Evolutionary conservation across 2,888 invertebrate species (phyloP).

Genomic region (Temnothorax ravouxi): DNA sequence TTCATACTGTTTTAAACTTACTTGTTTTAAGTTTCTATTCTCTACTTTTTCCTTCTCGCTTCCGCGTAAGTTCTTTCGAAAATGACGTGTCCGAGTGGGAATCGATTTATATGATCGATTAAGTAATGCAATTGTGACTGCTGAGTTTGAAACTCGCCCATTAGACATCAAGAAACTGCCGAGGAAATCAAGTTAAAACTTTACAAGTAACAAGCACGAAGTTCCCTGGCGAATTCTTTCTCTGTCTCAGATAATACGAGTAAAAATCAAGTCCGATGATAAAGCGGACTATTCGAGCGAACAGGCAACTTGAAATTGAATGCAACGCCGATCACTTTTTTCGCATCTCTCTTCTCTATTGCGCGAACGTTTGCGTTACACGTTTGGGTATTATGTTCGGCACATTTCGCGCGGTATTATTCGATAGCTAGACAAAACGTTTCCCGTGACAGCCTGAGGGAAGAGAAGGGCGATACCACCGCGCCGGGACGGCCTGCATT

Average conservation of each 20-base stretch:
- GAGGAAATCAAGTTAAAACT: conserved; percentile 62
- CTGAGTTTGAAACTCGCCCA: conserved; percentile 65
- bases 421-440: conserved; percentile 61
- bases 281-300: conserved; percentile 19
- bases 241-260: conserved; percentile 6
- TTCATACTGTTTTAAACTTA: conserved; percentile 54
- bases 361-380: conserved; percentile 37
- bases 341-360: conserved; percentile 33
- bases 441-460: conserved; percentile 46
- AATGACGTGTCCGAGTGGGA: conserved; percentile 52
- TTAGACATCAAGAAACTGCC: conserved; percentile 64
- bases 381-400: conserved; percentile 48
- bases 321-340: conserved; percentile 33
- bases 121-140: conserved; percentile 65
- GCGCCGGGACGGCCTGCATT: conserved; percentile 43
- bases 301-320: conserved; percentile 42
- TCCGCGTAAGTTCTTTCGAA: conserved; percentile 5
- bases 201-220: conserved; percentile 56
- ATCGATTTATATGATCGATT: conserved; percentile 60
- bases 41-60: conserved; percentile 13
- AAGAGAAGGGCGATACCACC: background rate
- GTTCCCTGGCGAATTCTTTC: conserved; percentile 18
- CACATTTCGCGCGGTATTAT: conserved; percentile 47
- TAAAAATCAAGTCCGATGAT: conserved; percentile 41
- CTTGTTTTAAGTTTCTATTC: conserved; percentile 36